Evolutionary conservation across 2,113 vertebrate species (phyloP).

Genomic region (Atlantisia rogersi): DNA sequence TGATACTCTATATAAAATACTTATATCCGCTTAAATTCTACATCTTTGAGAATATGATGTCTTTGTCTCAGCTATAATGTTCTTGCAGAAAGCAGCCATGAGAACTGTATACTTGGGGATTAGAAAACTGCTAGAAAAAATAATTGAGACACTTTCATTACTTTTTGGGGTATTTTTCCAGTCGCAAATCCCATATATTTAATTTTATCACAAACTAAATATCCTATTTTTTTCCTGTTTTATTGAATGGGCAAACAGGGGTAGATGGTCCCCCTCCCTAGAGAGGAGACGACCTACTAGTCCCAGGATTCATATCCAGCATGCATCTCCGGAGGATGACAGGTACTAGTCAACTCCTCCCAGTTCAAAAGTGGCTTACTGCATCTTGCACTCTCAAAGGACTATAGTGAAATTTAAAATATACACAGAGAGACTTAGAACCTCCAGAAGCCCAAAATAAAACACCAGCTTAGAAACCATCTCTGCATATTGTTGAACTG

Average conservation of each 20-base stretch:
- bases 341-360: slow-evolving; percentile 88
- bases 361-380: slow-evolving; percentile 61
- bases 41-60: neutral
- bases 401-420: neutral
- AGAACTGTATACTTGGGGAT: neutral
- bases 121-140: neutral
- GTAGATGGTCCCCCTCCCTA: slow-evolving; percentile 90
- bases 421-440: neutral
- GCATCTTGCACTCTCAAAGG: slow-evolving; percentile 51
- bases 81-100: neutral
- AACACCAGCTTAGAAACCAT: neutral
- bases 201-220: slow-evolving; percentile 77
- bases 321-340: slow-evolving; percentile 97
- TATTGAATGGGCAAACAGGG: slow-evolving; percentile 81
- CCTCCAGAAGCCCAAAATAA: slow-evolving; percentile 16
- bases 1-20: neutral
- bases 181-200: slow-evolving; percentile 62
- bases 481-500: neutral
- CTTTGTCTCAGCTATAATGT: neutral
- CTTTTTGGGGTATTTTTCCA: slow-evolving; percentile 76
- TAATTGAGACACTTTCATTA: neutral
- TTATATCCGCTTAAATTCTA: neutral
- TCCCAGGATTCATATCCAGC: slow-evolving; percentile 98
- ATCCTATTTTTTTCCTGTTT: slow-evolving; percentile 79
- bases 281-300: slow-evolving; percentile 94